A percentile compares a stretch with the other conserved stretches of the same genome.
Evolutionary conservation across 2,113 vertebrate species (phyloP).

Genomic region (Channa argus): DNA sequence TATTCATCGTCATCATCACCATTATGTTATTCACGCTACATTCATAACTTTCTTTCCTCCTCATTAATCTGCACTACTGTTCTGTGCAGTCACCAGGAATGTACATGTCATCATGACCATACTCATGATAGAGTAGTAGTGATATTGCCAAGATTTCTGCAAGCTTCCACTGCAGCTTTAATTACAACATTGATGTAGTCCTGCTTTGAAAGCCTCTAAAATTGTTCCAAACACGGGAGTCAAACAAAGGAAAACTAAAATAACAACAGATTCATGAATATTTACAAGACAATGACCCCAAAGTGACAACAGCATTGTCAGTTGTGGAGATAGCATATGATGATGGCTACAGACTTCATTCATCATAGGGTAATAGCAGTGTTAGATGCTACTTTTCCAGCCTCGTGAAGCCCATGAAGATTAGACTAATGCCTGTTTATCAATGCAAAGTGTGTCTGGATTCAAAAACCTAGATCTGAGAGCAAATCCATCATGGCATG

Average conservation of each 20-base stretch:
- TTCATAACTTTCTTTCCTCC: too few relatives aligned
- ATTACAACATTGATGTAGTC: background rate
- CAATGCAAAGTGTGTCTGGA: slow-evolving; percentile 44
- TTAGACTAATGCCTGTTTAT: slow-evolving; percentile 57
- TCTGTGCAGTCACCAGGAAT: too few relatives aligned
- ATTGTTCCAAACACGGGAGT: background rate
- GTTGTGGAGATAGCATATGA: slow-evolving; percentile 19
- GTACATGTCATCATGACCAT: too few relatives aligned
- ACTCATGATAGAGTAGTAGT: too few relatives aligned
- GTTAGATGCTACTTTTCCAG: slow-evolving; percentile 28
- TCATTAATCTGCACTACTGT: too few relatives aligned
- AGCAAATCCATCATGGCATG: slow-evolving; percentile 57
- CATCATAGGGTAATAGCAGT: slow-evolving; percentile 36
- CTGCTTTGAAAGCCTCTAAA: background rate
- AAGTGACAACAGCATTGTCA: slow-evolving; percentile 45
- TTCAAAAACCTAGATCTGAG: slow-evolving; percentile 55
- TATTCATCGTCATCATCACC: too few relatives aligned
- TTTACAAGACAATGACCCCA: slow-evolving; percentile 41
- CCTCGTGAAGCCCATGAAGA: slow-evolving; percentile 42
- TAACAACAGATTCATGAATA: slow-evolving; percentile 31
- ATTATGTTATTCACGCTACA: too few relatives aligned
- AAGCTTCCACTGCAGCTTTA: background rate
- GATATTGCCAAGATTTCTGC: background rate
- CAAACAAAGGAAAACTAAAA: slow-evolving; percentile 11
- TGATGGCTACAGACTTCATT: slow-evolving; percentile 37